Evolutionary conservation across 2,888 invertebrate genomes (phyloP).

Genomic region (Agriopis aurantiaria): DNA sequence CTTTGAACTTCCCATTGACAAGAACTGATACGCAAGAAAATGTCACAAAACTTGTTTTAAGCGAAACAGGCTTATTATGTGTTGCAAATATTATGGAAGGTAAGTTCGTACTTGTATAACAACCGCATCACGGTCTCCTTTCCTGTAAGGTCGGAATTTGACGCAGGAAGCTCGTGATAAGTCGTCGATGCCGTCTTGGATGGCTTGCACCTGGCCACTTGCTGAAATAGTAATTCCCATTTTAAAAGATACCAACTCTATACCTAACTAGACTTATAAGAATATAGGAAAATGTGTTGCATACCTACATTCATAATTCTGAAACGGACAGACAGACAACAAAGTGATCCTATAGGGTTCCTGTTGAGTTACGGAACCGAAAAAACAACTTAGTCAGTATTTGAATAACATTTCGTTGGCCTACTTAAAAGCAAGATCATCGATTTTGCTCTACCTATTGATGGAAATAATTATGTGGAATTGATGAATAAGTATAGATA

Average conservation of each 20-base stretch:
- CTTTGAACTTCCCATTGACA: neutral
- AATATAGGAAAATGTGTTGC: neutral
- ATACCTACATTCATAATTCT: neutral
- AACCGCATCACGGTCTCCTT: slow-evolving; percentile 80
- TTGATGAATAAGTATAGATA: neutral
- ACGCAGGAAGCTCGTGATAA: slow-evolving; percentile 80
- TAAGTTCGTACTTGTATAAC: slow-evolving; percentile 73
- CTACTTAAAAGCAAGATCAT: too few species aligned
- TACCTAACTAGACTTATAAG: neutral
- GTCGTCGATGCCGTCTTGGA: slow-evolving; percentile 78
- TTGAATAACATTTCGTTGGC: too few species aligned
- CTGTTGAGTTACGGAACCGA: too few species aligned
- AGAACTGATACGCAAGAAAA: neutral
- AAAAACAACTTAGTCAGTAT: neutral
- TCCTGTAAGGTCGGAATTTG: slow-evolving; percentile 77
- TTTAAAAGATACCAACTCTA: neutral
- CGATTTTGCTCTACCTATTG: too few species aligned
- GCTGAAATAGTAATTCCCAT: slow-evolving; percentile 58
- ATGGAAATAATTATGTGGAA: neutral
- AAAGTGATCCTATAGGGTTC: too few species aligned
- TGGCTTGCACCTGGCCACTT: slow-evolving; percentile 76
- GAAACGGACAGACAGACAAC: too few species aligned
- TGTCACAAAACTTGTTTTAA: neutral
- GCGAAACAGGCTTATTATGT: neutral
- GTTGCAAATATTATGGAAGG: too few species aligned